Conservation (phyloP, 2,888 invertebrate genomes). For the Tenthredo amoena region DNA sequence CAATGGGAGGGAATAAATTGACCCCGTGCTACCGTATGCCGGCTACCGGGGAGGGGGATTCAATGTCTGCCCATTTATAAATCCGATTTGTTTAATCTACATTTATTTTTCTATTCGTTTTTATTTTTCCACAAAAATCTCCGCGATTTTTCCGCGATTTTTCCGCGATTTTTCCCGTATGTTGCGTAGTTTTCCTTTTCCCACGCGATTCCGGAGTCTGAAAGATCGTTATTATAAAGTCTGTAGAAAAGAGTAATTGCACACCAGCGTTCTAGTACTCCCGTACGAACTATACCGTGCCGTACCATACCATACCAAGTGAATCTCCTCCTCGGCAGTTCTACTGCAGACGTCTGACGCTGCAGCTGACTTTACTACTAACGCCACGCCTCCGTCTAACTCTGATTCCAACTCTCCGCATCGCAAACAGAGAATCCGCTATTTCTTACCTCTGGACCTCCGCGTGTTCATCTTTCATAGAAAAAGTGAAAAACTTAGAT, state of each 20-base stretch:
- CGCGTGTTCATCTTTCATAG: not conserved
- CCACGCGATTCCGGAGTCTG: not conserved
- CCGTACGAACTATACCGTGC: not conserved
- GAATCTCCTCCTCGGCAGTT: constrained; percentile 61
- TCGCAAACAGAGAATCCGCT: not conserved
- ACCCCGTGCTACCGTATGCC: not conserved
- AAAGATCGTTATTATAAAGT: not conserved
- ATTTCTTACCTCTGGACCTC: constrained; percentile 52
- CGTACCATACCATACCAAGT: constrained; percentile 37
- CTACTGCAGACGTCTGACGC: constrained; percentile 62
- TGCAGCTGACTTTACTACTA: constrained; percentile 70
- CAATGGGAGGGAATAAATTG: not conserved
- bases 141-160: not conserved
- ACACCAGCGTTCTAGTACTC: not conserved
- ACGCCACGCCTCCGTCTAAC: constrained; percentile 51
- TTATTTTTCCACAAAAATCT: not conserved
- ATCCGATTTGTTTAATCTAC: not conserved
- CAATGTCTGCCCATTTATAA: not conserved
- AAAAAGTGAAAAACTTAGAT: not conserved
- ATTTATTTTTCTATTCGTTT: not conserved
- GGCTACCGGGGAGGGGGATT: not conserved
- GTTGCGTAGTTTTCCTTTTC: not conserved
- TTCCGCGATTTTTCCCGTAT: no score
- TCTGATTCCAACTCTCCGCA: constrained; percentile 12
- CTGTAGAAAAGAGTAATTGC: constrained; percentile 29